Conservation (phyloP, 1,140 invertebrate genomes). For the Geopemphigus sp. region DNA sequence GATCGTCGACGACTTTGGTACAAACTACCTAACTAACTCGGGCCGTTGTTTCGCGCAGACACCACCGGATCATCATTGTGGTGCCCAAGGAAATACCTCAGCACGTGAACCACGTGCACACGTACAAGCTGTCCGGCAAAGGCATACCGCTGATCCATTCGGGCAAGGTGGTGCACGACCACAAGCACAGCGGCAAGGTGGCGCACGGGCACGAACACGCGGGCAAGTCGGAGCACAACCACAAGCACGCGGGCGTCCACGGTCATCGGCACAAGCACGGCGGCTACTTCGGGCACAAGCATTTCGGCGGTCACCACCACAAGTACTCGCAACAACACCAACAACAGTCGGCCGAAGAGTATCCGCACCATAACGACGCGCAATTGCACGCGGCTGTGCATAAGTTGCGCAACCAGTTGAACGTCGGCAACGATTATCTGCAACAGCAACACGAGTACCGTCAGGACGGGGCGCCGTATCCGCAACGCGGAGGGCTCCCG, state of each 20-base stretch:
- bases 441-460: neutral
- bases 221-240: slow-evolving; percentile 18
- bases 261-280: slow-evolving; percentile 20
- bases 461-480: neutral
- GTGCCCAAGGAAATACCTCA: slow-evolving; percentile 38
- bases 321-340: neutral
- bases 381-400: neutral
- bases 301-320: neutral
- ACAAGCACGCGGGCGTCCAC: slow-evolving; percentile 10
- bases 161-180: slow-evolving; percentile 34
- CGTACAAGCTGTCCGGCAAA: slow-evolving; percentile 26
- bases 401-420: neutral
- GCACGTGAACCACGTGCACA: slow-evolving; percentile 38
- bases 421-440: neutral
- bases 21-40: too few species aligned
- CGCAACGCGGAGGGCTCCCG: neutral
- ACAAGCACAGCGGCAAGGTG: slow-evolving; percentile 42
- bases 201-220: slow-evolving; percentile 26
- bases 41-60: slow-evolving; percentile 1
- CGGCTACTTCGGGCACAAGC: neutral
- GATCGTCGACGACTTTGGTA: too few species aligned
- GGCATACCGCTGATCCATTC: slow-evolving; percentile 41
- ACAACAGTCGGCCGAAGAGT: too few species aligned
- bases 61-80: slow-evolving; percentile 43
- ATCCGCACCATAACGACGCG: neutral